Conservation (phyloP, 2,888 invertebrate species). For the Hyposoter dolosus region DNA sequence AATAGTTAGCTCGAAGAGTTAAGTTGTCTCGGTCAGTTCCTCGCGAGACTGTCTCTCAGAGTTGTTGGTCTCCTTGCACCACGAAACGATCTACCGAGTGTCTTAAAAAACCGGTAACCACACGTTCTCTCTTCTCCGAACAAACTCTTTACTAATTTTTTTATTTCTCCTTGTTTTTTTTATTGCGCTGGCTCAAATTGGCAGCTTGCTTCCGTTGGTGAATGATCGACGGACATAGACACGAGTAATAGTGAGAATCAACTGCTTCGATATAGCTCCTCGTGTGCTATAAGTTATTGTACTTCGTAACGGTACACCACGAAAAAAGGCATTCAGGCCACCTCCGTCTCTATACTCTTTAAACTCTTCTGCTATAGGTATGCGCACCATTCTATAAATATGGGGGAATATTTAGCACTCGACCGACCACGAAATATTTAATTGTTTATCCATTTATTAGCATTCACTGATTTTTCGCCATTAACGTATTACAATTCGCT, state of each 20-base stretch:
- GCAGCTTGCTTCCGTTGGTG: conserved; percentile 19
- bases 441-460: conserved; percentile 42
- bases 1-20: neutral
- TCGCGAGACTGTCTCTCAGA: conserved; percentile 49
- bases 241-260: conserved; percentile 61
- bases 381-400: conserved; percentile 23
- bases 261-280: conserved; percentile 63
- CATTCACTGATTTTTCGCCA: conserved; percentile 7
- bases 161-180: conserved; percentile 21
- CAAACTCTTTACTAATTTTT: conserved; percentile 40
- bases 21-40: conserved; percentile 48
- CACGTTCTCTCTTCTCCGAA: conserved; percentile 28
- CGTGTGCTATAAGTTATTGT: conserved; percentile 74
- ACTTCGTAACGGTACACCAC: conserved; percentile 80
- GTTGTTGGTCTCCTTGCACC: conserved; percentile 36
- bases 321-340: conserved; percentile 82
- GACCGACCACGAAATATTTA: conserved; percentile 41
- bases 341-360: conserved; percentile 56
- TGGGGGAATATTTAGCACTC: neutral
- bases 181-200: conserved; percentile 17
- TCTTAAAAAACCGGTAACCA: conserved; percentile 40
- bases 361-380: conserved; percentile 46
- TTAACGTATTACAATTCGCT: neutral
- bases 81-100: conserved; percentile 50
- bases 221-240: conserved; percentile 58